Evolutionary conservation across 2,113 vertebrate species (phyloP), one percentile per base, ranked within the genome.

Genomic region (Reinhardtius hippoglossoides): DNA sequence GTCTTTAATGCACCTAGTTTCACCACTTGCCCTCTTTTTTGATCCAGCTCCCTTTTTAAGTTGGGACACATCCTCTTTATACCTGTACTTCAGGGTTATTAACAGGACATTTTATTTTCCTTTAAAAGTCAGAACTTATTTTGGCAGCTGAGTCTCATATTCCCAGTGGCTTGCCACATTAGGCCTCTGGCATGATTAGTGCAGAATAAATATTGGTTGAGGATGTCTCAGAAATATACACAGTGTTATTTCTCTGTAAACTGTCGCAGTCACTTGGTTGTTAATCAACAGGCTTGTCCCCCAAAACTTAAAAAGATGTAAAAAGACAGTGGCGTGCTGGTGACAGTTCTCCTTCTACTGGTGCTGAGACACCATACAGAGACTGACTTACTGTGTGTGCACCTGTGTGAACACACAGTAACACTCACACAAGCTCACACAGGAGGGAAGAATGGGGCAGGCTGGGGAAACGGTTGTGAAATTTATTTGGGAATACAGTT

Each of bases 401-500:
- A 42, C 35, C 27, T 5, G 35, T 27, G 31, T 31, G 31, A 42
- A 13, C 40, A 42, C 35, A 37, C 35, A 37, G 1, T 37, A 37
- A 37, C 8, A 37, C 35, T 37, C n/a, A 37, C 58, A 56, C n/a
- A 35, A 54, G n/a, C 60, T 37, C 61, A 74, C 31, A 27, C 18
- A 27, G 52, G 44, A 74, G 54, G 44, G 59, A 3, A 66, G 40
- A 35, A 62, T 42, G 63, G 74, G 50, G 54, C 44, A 73, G 78
- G 59, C 71, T 35, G 24, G 78, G 59, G 77, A 78, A 85, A 85
- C 82, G 89, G 78, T 88, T 84, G 87, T 89, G 87, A 91, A 89
- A 92, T 93, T 93, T 92, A 92, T 94, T 90, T 94, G 90, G 75
- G 82, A 89, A 89, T 91, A 77, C 81, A 88, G 71, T 86, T 94